Evolutionary conservation across 2,113 vertebrate species (phyloP).

Genomic region (Leptobrachium leishanense): DNA sequence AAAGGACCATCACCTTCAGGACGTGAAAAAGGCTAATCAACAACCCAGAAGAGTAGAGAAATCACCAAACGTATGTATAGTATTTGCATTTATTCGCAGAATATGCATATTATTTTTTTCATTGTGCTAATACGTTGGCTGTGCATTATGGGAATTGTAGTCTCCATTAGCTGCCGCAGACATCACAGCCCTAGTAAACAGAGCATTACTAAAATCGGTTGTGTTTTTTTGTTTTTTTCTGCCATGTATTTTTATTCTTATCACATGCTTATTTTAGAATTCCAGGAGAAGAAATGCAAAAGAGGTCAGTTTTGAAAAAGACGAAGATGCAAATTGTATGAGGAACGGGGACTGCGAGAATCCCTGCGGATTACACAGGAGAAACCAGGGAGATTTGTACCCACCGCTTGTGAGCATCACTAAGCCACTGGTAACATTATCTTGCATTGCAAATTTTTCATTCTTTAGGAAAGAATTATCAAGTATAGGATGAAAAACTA

Average conservation of each 20-base stretch:
- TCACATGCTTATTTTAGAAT: neutral
- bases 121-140: too few species aligned
- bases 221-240: too few species aligned
- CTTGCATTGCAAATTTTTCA: conserved; percentile 15
- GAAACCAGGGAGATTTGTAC: neutral
- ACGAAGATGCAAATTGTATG: neutral
- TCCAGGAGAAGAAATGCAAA: neutral
- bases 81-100: neutral
- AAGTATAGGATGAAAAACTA: too few species aligned
- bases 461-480: too few species aligned
- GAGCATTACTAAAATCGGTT: too few species aligned
- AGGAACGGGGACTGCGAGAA: neutral
- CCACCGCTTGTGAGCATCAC: neutral
- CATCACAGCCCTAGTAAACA: too few species aligned
- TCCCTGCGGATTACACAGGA: neutral
- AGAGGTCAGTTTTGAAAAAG: neutral
- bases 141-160: too few species aligned
- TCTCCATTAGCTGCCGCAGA: too few species aligned
- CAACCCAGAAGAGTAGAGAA: neutral
- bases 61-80: neutral
- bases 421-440: conserved; percentile 1
- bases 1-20: neutral
- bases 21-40: neutral
- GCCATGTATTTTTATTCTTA: too few species aligned
- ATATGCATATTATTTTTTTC: too few species aligned